phyloP scores from a whole-genome alignment of 1,140 invertebrate species.

The Papilio polytes region DNA sequence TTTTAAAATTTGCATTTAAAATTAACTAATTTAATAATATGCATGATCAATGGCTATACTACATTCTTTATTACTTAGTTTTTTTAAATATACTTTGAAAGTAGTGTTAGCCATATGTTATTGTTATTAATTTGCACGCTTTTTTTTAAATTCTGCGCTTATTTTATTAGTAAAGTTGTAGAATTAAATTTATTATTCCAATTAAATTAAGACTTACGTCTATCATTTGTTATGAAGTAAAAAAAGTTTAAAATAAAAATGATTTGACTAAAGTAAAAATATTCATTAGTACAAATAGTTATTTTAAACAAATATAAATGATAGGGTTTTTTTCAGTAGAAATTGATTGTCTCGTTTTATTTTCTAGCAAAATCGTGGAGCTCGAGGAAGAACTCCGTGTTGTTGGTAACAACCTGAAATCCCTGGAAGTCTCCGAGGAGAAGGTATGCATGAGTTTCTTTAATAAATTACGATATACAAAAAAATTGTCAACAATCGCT shows the following conservation, averaged over 20 bases:
- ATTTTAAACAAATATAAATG: background rate
- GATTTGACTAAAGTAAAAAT: too few species aligned
- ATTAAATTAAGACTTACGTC: too few species aligned
- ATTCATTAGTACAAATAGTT: background rate
- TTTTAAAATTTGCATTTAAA: background rate
- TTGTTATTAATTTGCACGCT: constrained; percentile 5
- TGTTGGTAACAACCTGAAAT: constrained; percentile 99
- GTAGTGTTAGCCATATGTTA: background rate
- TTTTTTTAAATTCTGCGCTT: background rate
- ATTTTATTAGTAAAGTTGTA: background rate
- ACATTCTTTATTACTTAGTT: background rate
- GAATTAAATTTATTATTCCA: background rate
- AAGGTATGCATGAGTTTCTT: constrained; percentile 90
- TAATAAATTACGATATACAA: background rate
- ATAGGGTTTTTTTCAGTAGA: constrained; percentile 44
- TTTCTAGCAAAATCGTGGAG: constrained; percentile 99
- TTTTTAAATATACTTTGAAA: background rate
- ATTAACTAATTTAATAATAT: constrained; percentile 14
- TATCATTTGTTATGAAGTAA: too few species aligned
- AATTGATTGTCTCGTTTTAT: constrained; percentile 61
- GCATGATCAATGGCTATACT: background rate
- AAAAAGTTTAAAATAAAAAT: too few species aligned
- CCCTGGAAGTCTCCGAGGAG: constrained; percentile 99
- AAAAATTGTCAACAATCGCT: background rate
- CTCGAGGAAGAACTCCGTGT: constrained; percentile 99